Conservation (phyloP, 2,797 vertebrate species). For the Geotrypetes seraphini region DNA sequence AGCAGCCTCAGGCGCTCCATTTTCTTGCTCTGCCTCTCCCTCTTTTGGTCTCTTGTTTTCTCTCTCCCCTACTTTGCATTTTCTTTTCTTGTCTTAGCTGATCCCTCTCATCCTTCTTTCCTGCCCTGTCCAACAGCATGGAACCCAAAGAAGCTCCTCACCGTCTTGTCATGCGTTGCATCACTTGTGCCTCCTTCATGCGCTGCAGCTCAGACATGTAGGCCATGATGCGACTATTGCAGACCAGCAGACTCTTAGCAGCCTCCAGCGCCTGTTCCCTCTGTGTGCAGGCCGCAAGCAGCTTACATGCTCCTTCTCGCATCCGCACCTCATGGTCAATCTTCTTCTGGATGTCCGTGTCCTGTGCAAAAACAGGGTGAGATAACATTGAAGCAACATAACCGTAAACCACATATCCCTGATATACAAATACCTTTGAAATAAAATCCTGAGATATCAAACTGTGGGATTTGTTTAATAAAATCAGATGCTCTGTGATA, state of each 20-base stretch:
- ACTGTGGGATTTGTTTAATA: not conserved
- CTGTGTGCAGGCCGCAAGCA: conserved; percentile 83
- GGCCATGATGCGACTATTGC: conserved; percentile 79
- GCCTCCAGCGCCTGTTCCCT: conserved; percentile 81
- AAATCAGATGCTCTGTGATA: too few relatives aligned
- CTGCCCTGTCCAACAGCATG: too few relatives aligned
- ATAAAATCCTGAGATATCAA: too few relatives aligned
- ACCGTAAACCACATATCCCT: too few relatives aligned
- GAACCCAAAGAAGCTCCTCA: too few relatives aligned
- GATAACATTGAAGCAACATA: too few relatives aligned
- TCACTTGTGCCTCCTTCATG: conserved; percentile 84
- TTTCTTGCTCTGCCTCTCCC: too few relatives aligned
- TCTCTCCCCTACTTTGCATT: too few relatives aligned
- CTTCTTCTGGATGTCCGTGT: conserved; percentile 85
- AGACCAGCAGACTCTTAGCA: conserved; percentile 79
- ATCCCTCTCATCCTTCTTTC: not conserved
- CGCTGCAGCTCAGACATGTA: conserved; percentile 89
- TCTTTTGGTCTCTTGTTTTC: too few relatives aligned
- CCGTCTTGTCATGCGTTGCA: conserved; percentile 67
- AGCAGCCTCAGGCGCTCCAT: too few relatives aligned
- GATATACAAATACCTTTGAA: too few relatives aligned
- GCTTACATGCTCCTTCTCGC: conserved; percentile 83
- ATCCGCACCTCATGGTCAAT: conserved; percentile 90
- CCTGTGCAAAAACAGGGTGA: conserved; percentile 50
- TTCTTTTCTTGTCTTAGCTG: not conserved